Base-by-base conservation (phyloP, 2,113 vertebrate species). In the Edolisoma coerulescens region DNA sequence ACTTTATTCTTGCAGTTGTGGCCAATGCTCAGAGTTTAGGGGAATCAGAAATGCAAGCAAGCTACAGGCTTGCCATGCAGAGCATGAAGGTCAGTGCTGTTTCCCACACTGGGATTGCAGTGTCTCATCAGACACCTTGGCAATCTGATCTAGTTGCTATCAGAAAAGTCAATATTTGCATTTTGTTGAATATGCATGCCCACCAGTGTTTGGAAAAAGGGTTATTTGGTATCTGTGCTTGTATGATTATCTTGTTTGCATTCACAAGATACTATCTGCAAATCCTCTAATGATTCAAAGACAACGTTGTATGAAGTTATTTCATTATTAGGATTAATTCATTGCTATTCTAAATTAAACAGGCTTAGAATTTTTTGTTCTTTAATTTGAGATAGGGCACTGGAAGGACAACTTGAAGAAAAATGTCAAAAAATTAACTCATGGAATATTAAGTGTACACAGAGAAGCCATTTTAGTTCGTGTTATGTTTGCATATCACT, bases 101-200 rank as follows among this genome's bases (percentile, higher is more conserved):
- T 84, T 90, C 84, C 61, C 71, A 75, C 68, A 57, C 52, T 84
- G 95, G 84, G 95, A 97, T 95, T 97, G 79, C 52, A 60, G 49
- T 90, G 90, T 97, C 90, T 87, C 91, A 95, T 95, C 93, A 96
- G 96, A 93, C 42, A 76, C 76, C 8, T 97, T 61, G 96, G 93
- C 88, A 97, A 89, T 97, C 93, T 97, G 95, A 97, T 97, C 67
- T 85, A 81, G 88, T 95, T 96, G 94, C 80, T 96, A 94, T 94
- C 92, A 97, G 96, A 98, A 98, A 98, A 98, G 97, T 98, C 97
- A 98, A 98, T 98, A 99, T 98, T 98, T 98, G 97, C 98, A 98
- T 98, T 97, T 83, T 95, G 80, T 94, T 98, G 97, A 98, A 98
- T 98, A 98, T 98, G 97, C 97, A 98, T 98, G 71, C 83, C 80